A percentile compares a stretch with the other conserved stretches of the same genome.
These are phyloP conservation scores for Rhegmatorhina hoffmannsi DNA, from an alignment of 2,113 vertebrate genomes.

Conservation along the genomic window DNA sequence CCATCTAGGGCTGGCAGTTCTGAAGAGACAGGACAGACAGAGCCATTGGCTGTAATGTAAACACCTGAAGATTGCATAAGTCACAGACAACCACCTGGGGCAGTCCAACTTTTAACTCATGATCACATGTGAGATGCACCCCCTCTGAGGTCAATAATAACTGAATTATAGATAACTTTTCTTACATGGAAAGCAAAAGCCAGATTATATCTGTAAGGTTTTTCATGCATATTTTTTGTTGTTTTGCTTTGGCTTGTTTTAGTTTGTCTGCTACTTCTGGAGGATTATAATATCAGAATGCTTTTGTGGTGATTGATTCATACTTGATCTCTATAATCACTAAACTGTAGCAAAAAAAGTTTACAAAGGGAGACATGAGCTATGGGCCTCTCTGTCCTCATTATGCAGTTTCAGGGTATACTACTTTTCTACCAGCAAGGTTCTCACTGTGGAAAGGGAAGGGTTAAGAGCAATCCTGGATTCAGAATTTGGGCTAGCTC, in stretches of 20 bases:
- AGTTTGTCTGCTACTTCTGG: neutral
- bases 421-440: neutral
- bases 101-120: rapidly evolving
- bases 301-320: neutral
- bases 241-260: neutral
- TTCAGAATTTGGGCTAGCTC: neutral
- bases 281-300: neutral
- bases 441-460: neutral
- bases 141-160: neutral
- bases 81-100: neutral
- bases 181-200: neutral
- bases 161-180: neutral
- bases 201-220: neutral
- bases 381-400: rapidly evolving
- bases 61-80: neutral
- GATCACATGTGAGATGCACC: neutral
- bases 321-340: neutral
- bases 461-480: neutral
- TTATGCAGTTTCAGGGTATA: neutral
- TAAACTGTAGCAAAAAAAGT: neutral
- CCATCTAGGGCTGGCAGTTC: neutral
- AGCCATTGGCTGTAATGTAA: neutral
- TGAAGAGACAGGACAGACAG: neutral
- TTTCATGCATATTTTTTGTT: neutral
- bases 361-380: neutral